Base-by-base conservation (phyloP, 2,888 invertebrate genomes). In the Peribatodes rhomboidaria region DNA sequence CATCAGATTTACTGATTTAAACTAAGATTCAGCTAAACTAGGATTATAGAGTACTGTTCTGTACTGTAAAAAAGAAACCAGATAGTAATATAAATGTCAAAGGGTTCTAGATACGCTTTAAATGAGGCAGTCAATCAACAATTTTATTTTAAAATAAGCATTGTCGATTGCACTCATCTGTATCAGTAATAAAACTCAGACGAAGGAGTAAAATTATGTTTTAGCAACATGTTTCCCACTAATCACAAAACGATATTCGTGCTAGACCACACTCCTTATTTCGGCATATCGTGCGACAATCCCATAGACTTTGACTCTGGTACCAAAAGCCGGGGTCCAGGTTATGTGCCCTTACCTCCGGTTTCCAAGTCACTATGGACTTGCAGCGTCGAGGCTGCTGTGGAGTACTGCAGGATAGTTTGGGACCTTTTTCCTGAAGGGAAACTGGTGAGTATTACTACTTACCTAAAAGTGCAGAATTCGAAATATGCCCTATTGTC, bases 231-330 rank as follows among this genome's bases (percentile, higher is more conserved):
- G 94, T 95, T 95, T 87, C 95, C 96, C 10, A 94, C 95, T 46
- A 97, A 97, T 83, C 98, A 99, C 85, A 99, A 99, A 93, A 99
- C 99, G 0, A 96, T 99, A 65, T 97, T 99, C 87, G 97, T 99
- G 20, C 89, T 99, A 74, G 99, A 99, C 83, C 98, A 98, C 81
- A 98, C 98, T 0, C 97, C 98, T 3, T 97, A 97, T 82, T 98
- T 99, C 86, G 96, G 97, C 22, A 96, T 97, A 81, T 96, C 97
- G 6, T 96, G 97, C 60, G 97, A 97, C 73, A 95, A 95, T 82
- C 95, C 96, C 0, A 95, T 98, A 71, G 98, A 98, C 81, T 97
- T 98, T 86, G 98, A 98, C 86, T 90, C 96, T 54, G 65, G 65
- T 14, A 94, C 95, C 4, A 96, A 96, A 88, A 94, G 94, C 68